Evolutionary conservation across 2,888 invertebrate species (phyloP).

Genomic region (Calameuta filiformis): DNA sequence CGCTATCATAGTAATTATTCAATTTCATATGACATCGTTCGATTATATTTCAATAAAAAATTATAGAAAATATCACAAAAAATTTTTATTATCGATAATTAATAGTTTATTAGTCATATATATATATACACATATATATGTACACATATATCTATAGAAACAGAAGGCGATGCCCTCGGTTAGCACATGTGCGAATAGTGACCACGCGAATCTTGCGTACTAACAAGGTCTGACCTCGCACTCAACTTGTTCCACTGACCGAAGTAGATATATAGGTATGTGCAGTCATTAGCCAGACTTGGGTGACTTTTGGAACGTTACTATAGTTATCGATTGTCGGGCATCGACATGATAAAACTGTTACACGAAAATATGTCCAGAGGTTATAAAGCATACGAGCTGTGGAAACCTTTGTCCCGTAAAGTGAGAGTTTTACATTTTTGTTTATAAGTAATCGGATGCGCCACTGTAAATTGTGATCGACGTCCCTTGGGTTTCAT

Average conservation of each 20-base stretch:
- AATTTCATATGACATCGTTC: not conserved
- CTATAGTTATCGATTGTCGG: not conserved
- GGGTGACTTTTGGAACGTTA: not conserved
- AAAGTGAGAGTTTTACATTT: not conserved
- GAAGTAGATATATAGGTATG: not conserved
- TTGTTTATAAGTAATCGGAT: not conserved
- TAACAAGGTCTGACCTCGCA: not conserved
- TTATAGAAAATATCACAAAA: not conserved
- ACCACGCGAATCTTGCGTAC: not conserved
- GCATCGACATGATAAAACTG: not conserved
- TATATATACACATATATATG: not conserved
- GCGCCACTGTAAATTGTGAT: not conserved
- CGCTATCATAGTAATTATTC: not conserved
- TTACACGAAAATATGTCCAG: not conserved
- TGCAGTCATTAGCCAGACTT: not conserved
- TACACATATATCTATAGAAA: not conserved
- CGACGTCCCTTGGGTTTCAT: not conserved
- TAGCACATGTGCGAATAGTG: not conserved
- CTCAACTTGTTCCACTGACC: not conserved
- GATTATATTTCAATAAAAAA: not conserved
- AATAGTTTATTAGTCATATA: too few species aligned
- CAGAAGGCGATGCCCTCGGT: not conserved
- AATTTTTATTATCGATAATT: not conserved
- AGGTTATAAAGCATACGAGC: not conserved
- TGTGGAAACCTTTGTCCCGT: not conserved